Conservation (phyloP, 2,888 invertebrate species). For the Dendrolimus pini region DNA sequence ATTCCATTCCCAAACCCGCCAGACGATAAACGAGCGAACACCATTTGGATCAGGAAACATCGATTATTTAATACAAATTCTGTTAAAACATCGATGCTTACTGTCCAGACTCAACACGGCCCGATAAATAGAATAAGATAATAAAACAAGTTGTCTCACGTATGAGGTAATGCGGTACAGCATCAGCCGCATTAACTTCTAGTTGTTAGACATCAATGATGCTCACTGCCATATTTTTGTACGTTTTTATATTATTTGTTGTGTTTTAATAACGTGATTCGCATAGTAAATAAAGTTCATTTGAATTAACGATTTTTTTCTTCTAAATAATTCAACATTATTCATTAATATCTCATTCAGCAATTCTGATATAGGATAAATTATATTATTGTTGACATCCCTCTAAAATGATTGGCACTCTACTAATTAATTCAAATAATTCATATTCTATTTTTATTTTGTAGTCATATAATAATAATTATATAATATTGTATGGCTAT, state of each 20-base stretch:
- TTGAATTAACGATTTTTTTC: background rate
- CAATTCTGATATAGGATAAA: too few species aligned
- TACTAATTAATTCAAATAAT: too few species aligned
- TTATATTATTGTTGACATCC: too few species aligned
- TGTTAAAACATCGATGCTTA: slow-evolving; percentile 11
- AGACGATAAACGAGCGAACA: slow-evolving; percentile 22
- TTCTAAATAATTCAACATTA: too few species aligned
- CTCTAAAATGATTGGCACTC: too few species aligned
- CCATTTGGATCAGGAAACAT: slow-evolving; percentile 10
- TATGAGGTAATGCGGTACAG: slow-evolving; percentile 2
- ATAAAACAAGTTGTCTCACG: background rate
- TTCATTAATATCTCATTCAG: too few species aligned
- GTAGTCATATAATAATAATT: too few species aligned
- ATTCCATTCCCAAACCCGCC: slow-evolving; percentile 74
- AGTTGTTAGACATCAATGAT: slow-evolving; percentile 27
- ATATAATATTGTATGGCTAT: too few species aligned
- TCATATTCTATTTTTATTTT: too few species aligned
- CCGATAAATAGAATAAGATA: background rate
- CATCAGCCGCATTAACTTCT: slow-evolving; percentile 10
- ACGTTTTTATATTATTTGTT: slow-evolving; percentile 42
- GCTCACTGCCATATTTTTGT: slow-evolving; percentile 53
- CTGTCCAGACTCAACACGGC: slow-evolving; percentile 3
- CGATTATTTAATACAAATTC: too few species aligned
- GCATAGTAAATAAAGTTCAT: slow-evolving; percentile 17
- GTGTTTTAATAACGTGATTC: slow-evolving; percentile 26